These are phyloP conservation scores for Rhincodon typus DNA, from an alignment of 2,797 vertebrate genomes.

Conservation along the genomic window DNA sequence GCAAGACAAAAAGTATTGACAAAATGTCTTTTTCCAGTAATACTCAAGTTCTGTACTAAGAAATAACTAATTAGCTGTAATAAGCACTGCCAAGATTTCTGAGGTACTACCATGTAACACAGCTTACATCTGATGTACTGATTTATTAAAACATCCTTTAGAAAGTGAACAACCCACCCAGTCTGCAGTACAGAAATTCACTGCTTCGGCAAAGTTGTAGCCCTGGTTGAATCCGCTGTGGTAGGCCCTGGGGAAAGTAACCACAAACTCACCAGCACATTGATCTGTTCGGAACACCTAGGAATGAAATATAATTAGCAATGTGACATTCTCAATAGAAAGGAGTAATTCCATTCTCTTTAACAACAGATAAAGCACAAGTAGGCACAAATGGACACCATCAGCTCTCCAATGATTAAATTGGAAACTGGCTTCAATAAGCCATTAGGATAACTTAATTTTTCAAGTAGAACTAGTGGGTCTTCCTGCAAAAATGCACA, in stretches of 20 bases:
- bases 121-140: neutral
- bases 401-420: neutral
- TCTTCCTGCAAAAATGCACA: neutral
- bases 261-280: slow-evolving; percentile 95
- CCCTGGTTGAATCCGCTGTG: slow-evolving; percentile 99
- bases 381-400: neutral
- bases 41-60: neutral
- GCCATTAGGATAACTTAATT: neutral
- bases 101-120: neutral
- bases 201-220: slow-evolving; percentile 97
- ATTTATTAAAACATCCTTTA: neutral
- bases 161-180: slow-evolving; percentile 66
- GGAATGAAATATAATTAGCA: slow-evolving; percentile 14
- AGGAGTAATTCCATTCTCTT: neutral
- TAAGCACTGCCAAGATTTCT: neutral
- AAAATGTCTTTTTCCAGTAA: no score
- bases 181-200: slow-evolving; percentile 98
- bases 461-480: neutral
- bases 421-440: neutral
- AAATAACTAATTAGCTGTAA: neutral
- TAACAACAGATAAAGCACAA: neutral
- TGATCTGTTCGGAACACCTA: slow-evolving; percentile 98
- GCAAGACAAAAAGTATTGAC: no score
- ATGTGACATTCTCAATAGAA: neutral
- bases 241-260: slow-evolving; percentile 95